Conservation (phyloP, 1,140 invertebrate genomes). For the Leptonema lineaticorne region DNA sequence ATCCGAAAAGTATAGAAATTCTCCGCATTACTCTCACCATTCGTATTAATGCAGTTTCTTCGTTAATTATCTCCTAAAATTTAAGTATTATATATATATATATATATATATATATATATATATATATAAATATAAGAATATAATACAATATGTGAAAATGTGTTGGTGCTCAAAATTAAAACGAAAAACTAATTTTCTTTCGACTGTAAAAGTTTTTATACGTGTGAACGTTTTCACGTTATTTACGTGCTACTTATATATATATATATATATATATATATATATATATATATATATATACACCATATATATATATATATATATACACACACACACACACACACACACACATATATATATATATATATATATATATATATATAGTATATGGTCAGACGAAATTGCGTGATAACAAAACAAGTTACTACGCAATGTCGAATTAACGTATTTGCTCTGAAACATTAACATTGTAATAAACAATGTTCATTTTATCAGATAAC, state of each 20-base stretch:
- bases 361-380: too few relatives aligned
- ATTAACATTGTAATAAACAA: constrained; percentile 22
- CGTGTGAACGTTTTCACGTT: background rate
- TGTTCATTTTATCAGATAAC: constrained; percentile 10
- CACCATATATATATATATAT: too few relatives aligned
- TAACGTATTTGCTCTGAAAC: constrained; percentile 5
- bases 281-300: too few relatives aligned
- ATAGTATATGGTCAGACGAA: background rate
- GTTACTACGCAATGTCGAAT: background rate
- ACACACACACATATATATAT: too few relatives aligned
- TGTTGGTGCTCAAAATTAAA: background rate
- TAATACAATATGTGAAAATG: background rate
- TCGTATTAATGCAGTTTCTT: background rate
- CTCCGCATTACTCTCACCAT: background rate
- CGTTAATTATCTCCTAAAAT: background rate
- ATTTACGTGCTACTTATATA: background rate
- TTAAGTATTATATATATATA: too few relatives aligned
- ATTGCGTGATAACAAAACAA: constrained; percentile 5
- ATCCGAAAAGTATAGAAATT: background rate
- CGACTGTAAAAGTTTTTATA: background rate
- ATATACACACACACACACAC: too few relatives aligned
- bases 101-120: too few relatives aligned
- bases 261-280: too few relatives aligned
- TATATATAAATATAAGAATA: too few relatives aligned
- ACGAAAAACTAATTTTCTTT: background rate